Evolutionary conservation across 2,888 invertebrate genomes (phyloP).

Genomic region (Hemithea aestivaria): DNA sequence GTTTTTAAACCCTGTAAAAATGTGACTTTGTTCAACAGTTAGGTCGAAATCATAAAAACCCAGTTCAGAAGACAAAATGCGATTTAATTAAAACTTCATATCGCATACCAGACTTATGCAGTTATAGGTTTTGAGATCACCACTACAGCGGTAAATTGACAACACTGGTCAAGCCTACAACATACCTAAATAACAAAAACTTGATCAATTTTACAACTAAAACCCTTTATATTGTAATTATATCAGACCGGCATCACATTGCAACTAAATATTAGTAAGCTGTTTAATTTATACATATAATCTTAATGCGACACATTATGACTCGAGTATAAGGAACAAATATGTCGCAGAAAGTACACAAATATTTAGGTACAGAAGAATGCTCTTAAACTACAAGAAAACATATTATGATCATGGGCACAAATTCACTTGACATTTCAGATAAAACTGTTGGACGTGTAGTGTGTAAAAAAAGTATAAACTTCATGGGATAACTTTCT

Average conservation of each 20-base stretch:
- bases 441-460: too few species aligned
- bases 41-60: constrained; percentile 38
- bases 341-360: constrained; percentile 39
- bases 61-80: constrained; percentile 36
- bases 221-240: constrained; percentile 41
- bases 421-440: too few species aligned
- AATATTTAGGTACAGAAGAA: too few species aligned
- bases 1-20: too few species aligned
- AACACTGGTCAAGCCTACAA: constrained; percentile 60
- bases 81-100: constrained; percentile 33
- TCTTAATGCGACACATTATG: constrained; percentile 29
- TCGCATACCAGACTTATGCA: constrained; percentile 42
- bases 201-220: constrained; percentile 47
- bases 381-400: too few species aligned
- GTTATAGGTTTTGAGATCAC: constrained; percentile 71
- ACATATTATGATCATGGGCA: too few species aligned
- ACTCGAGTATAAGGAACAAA: constrained; percentile 22
- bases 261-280: constrained; percentile 66
- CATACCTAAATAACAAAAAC: constrained; percentile 49
- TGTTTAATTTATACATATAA: constrained; percentile 38
- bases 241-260: constrained; percentile 50
- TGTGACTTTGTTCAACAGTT: neutral
- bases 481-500: too few species aligned
- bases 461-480: too few species aligned
- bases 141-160: constrained; percentile 63